These are phyloP conservation scores for Melanotaenia parkinsoni DNA, from an alignment of 2,797 vertebrate species.

Conservation along the genomic window DNA sequence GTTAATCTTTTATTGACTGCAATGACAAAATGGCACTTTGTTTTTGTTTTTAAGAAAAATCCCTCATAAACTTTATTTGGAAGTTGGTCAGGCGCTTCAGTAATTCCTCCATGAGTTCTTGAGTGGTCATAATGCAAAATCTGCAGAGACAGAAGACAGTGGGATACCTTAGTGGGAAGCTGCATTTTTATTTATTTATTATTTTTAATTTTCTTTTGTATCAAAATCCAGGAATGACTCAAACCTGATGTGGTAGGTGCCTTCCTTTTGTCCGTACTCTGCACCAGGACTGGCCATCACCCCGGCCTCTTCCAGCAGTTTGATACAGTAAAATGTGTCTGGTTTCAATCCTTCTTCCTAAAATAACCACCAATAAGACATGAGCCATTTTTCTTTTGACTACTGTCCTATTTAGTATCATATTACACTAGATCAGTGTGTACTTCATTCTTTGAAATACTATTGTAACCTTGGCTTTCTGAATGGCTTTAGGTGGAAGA, in stretches of 20 bases:
- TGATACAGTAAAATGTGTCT: constrained; percentile 79
- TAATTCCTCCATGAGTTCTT: constrained; percentile 61
- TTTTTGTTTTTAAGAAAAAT: constrained; percentile 51
- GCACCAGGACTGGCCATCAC: constrained; percentile 71
- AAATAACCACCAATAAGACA: background rate
- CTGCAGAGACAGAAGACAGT: constrained; percentile 41
- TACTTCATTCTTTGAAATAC: background rate
- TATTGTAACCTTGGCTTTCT: constrained; percentile 75
- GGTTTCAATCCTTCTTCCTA: constrained; percentile 77
- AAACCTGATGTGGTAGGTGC: constrained; percentile 82
- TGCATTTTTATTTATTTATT: background rate
- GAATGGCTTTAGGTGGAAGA: constrained; percentile 70
- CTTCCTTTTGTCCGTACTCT: constrained; percentile 69
- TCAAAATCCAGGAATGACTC: background rate
- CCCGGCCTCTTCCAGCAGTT: constrained; percentile 80
- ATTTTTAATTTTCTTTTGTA: background rate
- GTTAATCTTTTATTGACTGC: background rate
- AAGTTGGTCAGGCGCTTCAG: constrained; percentile 70
- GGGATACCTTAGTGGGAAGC: background rate
- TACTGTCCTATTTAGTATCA: background rate
- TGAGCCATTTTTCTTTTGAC: background rate
- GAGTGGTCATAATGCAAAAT: constrained; percentile 48
- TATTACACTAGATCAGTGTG: background rate
- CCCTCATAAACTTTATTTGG: constrained; percentile 72
- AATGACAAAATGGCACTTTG: background rate